These are phyloP conservation scores for Dorcus hopei DNA, from an alignment of 2,888 invertebrate genomes.

Conservation along the genomic window DNA sequence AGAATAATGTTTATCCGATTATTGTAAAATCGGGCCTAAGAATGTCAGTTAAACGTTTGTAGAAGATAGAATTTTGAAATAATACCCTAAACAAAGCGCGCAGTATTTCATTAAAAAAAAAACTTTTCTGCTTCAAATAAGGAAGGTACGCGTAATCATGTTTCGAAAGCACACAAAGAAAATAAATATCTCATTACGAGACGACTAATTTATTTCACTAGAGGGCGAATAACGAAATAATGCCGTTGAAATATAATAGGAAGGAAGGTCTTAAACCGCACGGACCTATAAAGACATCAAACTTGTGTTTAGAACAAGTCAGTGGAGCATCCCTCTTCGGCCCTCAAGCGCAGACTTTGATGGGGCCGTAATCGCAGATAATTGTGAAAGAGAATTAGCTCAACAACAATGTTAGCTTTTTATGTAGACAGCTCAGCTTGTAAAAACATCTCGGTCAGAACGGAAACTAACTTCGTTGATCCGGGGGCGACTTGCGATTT, in stretches of 20 bases:
- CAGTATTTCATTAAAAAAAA: no score
- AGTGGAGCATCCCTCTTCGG: conserved; percentile 24
- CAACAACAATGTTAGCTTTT: conserved; percentile 46
- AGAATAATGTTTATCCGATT: no score
- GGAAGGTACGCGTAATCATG: no score
- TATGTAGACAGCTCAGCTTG: conserved; percentile 41
- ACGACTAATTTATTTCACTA: background rate
- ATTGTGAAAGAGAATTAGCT: conserved; percentile 47
- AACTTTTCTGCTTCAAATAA: no score
- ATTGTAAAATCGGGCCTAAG: no score
- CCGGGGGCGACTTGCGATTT: conserved; percentile 39
- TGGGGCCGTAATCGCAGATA: conserved; percentile 49
- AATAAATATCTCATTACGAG: background rate
- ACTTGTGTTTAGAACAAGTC: conserved; percentile 32
- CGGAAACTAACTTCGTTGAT: conserved; percentile 42
- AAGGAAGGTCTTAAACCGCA: conserved; percentile 32
- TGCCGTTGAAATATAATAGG: background rate
- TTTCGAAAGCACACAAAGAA: no score
- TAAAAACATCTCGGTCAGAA: conserved; percentile 42
- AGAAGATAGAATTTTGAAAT: no score
- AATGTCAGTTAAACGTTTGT: no score
- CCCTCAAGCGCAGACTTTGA: conserved; percentile 41
- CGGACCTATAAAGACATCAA: conserved; percentile 41
- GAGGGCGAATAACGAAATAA: background rate
- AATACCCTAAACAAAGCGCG: no score